Evolutionary conservation across 1,140 invertebrate species (phyloP).

Genomic region (Nephila pilipes): DNA sequence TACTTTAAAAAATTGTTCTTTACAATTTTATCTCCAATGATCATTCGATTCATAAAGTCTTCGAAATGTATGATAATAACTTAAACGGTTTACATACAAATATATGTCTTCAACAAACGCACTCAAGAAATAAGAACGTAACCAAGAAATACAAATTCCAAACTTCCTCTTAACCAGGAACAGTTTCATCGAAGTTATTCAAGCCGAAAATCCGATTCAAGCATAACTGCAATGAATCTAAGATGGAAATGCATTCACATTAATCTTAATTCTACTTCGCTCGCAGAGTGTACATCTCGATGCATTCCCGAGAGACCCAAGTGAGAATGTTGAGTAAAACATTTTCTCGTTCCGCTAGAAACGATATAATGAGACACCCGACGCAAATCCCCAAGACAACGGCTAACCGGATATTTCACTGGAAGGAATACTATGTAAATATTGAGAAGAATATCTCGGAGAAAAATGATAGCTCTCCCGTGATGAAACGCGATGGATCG

Average conservation of each 20-base stretch:
- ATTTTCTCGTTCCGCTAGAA: conserved; percentile 20
- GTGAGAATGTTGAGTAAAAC: not conserved
- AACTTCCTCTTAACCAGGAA: not conserved
- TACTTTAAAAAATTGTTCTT: too few relatives aligned
- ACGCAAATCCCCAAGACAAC: not conserved
- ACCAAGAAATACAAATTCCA: not conserved
- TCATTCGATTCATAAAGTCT: too few relatives aligned
- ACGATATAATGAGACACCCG: conserved; percentile 15
- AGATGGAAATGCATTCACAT: conserved; percentile 11
- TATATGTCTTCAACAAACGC: too few relatives aligned
- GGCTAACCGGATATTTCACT: not conserved
- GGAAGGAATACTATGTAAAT: conserved; percentile 13
- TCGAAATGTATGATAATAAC: too few relatives aligned
- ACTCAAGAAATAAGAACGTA: too few relatives aligned
- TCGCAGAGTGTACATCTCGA: not conserved
- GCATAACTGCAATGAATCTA: not conserved
- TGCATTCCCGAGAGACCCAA: not conserved
- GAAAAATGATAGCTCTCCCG: too few relatives aligned
- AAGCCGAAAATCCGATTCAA: not conserved
- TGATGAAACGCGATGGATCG: too few relatives aligned
- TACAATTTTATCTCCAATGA: too few relatives aligned
- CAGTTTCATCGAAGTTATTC: not conserved
- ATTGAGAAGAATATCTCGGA: not conserved
- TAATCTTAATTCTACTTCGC: conserved; percentile 28
- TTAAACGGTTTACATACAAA: too few relatives aligned